A percentile compares a stretch with the other conserved stretches of the same genome.
phyloP scores from a whole-genome alignment of 2,113 vertebrate genomes.

The Sander lucioperca region DNA sequence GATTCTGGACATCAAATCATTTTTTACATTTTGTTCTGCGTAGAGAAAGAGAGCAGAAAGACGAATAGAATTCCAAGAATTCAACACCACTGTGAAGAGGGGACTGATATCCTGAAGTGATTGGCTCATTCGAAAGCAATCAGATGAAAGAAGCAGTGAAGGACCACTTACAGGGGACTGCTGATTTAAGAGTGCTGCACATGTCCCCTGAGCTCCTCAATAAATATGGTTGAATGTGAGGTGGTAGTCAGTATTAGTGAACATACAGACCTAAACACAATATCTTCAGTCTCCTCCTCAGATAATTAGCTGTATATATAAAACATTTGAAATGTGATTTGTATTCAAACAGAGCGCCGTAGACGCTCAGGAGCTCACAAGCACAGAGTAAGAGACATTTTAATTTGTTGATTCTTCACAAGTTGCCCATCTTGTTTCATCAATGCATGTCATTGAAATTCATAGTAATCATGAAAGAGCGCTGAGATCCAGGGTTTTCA shows the following conservation, averaged over 20 bases:
- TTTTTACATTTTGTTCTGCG: slow-evolving; percentile 37
- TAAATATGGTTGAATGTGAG: slow-evolving; percentile 34
- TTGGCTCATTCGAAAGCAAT: slow-evolving; percentile 83
- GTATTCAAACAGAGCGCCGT: slow-evolving; percentile 30
- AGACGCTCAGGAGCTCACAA: slow-evolving; percentile 3
- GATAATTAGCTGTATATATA: slow-evolving; percentile 20
- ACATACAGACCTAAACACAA: slow-evolving; percentile 18
- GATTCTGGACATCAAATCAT: slow-evolving; percentile 32
- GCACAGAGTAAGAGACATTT: slow-evolving; percentile 23
- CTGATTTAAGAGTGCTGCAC: slow-evolving; percentile 81
- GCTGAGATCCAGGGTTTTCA: slow-evolving; percentile 36
- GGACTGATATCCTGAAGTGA: slow-evolving; percentile 81
- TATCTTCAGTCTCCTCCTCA: slow-evolving; percentile 7
- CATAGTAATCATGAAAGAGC: slow-evolving; percentile 55
- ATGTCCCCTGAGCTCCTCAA: slow-evolving; percentile 36
- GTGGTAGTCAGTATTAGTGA: slow-evolving; percentile 18
- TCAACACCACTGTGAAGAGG: slow-evolving; percentile 56
- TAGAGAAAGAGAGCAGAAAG: slow-evolving; percentile 29
- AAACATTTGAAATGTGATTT: slow-evolving; percentile 35
- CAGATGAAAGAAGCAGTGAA: slow-evolving; percentile 76
- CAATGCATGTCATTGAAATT: slow-evolving; percentile 66
- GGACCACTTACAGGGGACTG: slow-evolving; percentile 66
- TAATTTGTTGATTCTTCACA: slow-evolving; percentile 49
- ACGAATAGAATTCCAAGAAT: slow-evolving; percentile 48
- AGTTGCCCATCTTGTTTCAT: slow-evolving; percentile 31